Conservation (phyloP, 2,113 vertebrate species). For the Brachypodius melanocephalos region DNA sequence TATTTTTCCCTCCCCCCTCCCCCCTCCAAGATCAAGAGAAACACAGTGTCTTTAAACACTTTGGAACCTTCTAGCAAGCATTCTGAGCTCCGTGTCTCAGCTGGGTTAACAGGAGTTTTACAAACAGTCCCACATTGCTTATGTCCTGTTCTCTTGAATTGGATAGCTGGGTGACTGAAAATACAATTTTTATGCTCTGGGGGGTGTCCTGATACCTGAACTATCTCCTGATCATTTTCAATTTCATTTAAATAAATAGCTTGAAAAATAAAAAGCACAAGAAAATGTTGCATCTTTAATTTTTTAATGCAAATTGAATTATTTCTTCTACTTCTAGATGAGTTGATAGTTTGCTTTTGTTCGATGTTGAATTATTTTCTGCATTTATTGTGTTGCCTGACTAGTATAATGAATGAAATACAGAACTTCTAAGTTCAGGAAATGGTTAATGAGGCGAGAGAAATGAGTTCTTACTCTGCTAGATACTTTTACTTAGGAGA, state of each 20-base stretch:
- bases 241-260: background rate
- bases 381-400: background rate
- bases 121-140: background rate
- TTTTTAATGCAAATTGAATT: background rate
- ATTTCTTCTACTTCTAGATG: background rate
- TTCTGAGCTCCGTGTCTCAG: background rate
- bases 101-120: background rate
- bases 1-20: fast-evolving
- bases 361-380: background rate
- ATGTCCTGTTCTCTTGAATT: background rate
- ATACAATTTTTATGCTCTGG: background rate
- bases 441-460: background rate
- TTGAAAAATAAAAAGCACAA: background rate
- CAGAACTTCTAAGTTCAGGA: background rate
- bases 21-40: background rate
- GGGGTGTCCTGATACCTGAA: background rate
- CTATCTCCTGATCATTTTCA: background rate
- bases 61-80: background rate
- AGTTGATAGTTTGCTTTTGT: background rate
- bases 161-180: background rate
- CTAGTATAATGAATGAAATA: background rate
- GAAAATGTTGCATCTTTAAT: background rate
- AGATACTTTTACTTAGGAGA: background rate
- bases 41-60: background rate
- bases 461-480: background rate